A percentile compares a stretch with the other conserved stretches of the same genome.
Evolutionary conservation across 2,888 invertebrate species (phyloP).

Genomic region (Hypselothyrea guttata): DNA sequence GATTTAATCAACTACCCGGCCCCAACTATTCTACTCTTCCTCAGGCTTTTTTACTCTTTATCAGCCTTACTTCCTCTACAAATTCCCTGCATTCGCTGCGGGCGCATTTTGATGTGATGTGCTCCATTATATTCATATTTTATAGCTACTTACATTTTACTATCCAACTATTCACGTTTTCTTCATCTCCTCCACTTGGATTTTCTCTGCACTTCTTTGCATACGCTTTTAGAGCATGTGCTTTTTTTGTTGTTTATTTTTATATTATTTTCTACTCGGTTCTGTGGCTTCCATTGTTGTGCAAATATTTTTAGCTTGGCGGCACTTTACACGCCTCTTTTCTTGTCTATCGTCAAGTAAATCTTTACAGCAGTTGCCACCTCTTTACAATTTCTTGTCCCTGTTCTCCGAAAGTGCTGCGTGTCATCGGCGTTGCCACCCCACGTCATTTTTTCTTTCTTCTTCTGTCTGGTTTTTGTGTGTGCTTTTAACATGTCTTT

Average conservation of each 20-base stretch:
- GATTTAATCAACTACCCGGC: conserved; percentile 60
- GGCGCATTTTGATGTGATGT: conserved; percentile 66
- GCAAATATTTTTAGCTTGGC: conserved; percentile 69
- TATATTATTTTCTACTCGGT: conserved; percentile 20
- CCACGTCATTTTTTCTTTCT: conserved; percentile 6
- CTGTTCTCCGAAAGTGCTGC: conserved; percentile 47
- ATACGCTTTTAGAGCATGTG: conserved; percentile 9
- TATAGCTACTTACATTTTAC: conserved; percentile 71
- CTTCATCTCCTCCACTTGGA: background rate
- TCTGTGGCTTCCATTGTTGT: conserved; percentile 61
- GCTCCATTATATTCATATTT: conserved; percentile 71
- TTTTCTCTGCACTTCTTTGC: conserved; percentile 10
- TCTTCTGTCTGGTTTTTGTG: conserved; percentile 18
- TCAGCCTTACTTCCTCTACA: background rate
- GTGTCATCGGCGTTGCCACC: conserved; percentile 47
- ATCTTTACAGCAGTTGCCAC: conserved; percentile 37
- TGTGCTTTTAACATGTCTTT: conserved; percentile 69
- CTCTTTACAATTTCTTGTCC: background rate
- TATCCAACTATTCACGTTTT: conserved; percentile 21
- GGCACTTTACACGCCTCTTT: conserved; percentile 58
- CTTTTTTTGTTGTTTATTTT: conserved; percentile 18
- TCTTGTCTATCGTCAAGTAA: conserved; percentile 47
- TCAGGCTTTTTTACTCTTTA: background rate
- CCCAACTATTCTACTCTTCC: background rate
- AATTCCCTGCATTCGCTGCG: conserved; percentile 41